Conservation (phyloP, 2,113 vertebrate genomes). For the Hydrochoerus hydrochaeris region DNA sequence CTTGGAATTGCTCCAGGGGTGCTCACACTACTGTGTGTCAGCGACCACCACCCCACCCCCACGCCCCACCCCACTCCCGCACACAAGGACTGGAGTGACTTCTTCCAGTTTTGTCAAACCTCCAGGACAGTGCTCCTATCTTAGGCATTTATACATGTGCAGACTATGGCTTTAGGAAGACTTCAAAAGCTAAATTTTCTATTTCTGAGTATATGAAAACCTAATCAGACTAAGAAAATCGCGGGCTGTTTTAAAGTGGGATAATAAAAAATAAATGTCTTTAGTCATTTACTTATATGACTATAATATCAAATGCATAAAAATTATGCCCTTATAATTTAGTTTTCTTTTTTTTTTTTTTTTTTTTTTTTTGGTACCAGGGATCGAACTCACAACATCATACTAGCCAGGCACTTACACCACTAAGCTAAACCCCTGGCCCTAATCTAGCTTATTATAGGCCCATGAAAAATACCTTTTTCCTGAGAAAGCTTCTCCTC, state of each 20-base stretch:
- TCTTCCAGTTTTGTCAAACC: conserved; percentile 2
- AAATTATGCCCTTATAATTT: conserved; percentile 2
- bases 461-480: conserved; percentile 90
- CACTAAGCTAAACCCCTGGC: no score
- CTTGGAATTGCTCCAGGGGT: neutral
- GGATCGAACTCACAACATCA: no score
- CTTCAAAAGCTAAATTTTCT: neutral
- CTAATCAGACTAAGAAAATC: conserved; percentile 2
- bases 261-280: conserved; percentile 32
- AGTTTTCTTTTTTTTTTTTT: no score
- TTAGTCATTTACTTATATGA: conserved; percentile 35
- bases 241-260: neutral
- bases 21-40: neutral
- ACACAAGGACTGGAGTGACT: conserved; percentile 38
- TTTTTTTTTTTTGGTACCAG: no score
- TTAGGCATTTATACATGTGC: neutral
- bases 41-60: no score
- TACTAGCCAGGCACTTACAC: no score
- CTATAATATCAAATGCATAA: neutral
- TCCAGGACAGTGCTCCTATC: neutral
- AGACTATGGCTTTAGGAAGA: neutral
- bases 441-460: conserved; percentile 24
- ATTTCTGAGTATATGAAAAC: conserved; percentile 4
- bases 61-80: no score
- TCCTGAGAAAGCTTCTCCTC: conserved; percentile 92